Evolutionary conservation across 2,888 invertebrate species (phyloP), one percentile per base, ranked within the genome.

Genomic region (Heliothis peltigera): DNA sequence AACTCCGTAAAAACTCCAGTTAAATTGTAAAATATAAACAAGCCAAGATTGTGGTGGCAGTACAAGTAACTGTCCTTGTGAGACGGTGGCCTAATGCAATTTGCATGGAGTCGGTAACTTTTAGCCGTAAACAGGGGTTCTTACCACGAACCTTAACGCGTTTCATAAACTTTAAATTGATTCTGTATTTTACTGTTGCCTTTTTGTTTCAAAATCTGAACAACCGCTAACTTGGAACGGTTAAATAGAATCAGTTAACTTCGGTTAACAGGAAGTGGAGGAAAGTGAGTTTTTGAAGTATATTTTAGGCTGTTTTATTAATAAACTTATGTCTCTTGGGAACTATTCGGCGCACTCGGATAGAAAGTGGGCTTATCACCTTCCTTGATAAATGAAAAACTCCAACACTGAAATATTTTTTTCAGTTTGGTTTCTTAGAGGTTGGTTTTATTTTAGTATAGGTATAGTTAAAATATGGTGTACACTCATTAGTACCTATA

Each of bases 131-230:
- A 80, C 80, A 80, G 71, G 70, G 69, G 55, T 54, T 48, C 67
- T 54, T 59, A 72, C 80, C 80, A 67, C 80, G 69, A 62, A 51
- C 64, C 44, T 67, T 78, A 76, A 80, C 70, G 53, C 69, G 71
- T 74, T 80, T 80, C 70, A 69, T 58, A 70, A 80, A 80, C 74
- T 80, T 80, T 80, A 78, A 80, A 80, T 80, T 80, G 80, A 80
- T 80, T 80, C 76, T 57, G 74, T 80, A 80, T 78, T 80, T 76
- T 67, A 78, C 53, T 64, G 73, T 49, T 43, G 32, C 53, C 58
- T 60, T 73, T 75, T 75, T 76, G 76, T 75, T 75, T 46, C 47
- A 64, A 67, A 72, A 78, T 78, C 73, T 66, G 48, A 47, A 46
- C 44, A 60, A 42, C 19, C 25, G 39, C 59, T 71, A 43, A 67